These are phyloP conservation scores for Solen grandis DNA, from an alignment of 1,140 invertebrate genomes.

Conservation along the genomic window DNA sequence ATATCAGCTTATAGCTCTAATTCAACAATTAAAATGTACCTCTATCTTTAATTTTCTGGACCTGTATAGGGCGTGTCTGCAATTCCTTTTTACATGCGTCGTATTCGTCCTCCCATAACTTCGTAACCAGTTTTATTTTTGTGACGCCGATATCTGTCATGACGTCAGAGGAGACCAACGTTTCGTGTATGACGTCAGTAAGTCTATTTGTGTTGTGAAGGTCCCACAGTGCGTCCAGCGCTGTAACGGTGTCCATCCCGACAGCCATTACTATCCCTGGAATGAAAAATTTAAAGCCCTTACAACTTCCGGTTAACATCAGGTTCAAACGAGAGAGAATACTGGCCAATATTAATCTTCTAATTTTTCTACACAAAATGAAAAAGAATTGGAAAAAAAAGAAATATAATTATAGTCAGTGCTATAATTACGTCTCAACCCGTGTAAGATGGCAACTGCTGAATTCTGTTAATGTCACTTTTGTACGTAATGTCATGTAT, in stretches of 20 bases:
- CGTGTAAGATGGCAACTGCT: too few species aligned
- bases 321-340: not conserved
- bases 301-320: not conserved
- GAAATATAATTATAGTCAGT: too few species aligned
- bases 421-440: too few species aligned
- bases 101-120: conserved; percentile 70
- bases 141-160: conserved; percentile 50
- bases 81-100: conserved; percentile 60
- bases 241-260: conserved; percentile 54
- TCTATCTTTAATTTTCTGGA: conserved; percentile 37
- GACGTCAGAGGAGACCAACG: conserved; percentile 59
- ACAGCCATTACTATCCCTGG: conserved; percentile 64
- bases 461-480: too few species aligned
- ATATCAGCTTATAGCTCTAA: too few species aligned
- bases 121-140: conserved; percentile 58
- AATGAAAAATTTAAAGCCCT: not conserved
- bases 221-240: conserved; percentile 56
- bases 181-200: conserved; percentile 58
- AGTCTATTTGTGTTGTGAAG: conserved; percentile 50
- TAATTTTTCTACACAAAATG: too few species aligned
- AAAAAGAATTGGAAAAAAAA: too few species aligned
- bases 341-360: not conserved
- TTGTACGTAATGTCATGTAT: too few species aligned
- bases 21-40: too few species aligned
- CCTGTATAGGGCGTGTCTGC: not conserved